Percentiles rank a stretch among this genome's conserved stretches.
Conservation (phyloP, 2,113 vertebrate genomes). For the Tyto alba region DNA sequence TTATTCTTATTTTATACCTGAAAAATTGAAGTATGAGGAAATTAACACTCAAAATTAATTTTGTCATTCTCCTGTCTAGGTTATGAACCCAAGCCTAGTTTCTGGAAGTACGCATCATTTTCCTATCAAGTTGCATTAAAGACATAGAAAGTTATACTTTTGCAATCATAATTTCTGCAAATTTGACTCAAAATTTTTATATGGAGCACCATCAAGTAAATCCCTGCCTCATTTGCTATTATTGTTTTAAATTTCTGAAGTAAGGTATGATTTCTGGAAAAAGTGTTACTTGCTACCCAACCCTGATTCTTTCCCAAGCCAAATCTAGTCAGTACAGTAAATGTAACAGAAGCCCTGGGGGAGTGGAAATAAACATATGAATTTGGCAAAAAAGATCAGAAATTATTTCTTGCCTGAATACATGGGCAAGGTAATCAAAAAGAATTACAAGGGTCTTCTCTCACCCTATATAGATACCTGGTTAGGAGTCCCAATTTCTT, state of each 20-base stretch:
- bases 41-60: not conserved
- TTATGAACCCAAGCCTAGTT: not conserved
- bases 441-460: not conserved
- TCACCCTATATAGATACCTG: not conserved
- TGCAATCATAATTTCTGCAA: not conserved
- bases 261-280: not conserved
- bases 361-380: not conserved
- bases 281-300: not conserved
- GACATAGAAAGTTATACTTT: not conserved
- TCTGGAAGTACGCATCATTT: not conserved
- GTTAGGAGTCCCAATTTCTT: not conserved
- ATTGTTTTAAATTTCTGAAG: not conserved
- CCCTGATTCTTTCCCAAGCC: not conserved
- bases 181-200: not conserved
- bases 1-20: not conserved
- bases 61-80: not conserved
- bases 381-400: not conserved
- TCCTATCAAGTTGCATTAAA: not conserved
- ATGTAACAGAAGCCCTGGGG: not conserved
- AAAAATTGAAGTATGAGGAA: not conserved
- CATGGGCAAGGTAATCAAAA: not conserved
- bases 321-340: not conserved
- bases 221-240: not conserved
- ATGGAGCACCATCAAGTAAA: not conserved
- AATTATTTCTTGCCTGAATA: not conserved